Conservation (phyloP, 2,888 invertebrate species). For the Nebria salina region DNA sequence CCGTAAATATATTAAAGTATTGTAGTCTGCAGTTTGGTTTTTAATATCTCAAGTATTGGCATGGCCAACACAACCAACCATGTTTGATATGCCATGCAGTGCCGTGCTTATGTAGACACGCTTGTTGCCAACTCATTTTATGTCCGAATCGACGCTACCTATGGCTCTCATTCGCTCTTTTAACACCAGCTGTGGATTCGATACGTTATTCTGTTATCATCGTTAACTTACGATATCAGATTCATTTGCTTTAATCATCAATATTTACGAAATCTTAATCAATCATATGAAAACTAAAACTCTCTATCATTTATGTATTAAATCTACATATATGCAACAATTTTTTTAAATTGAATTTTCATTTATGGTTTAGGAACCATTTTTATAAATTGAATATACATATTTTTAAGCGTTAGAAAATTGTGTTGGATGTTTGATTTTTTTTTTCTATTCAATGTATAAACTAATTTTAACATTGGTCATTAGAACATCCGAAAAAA, state of each 20-base stretch:
- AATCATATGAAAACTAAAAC: no score
- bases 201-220: not conserved
- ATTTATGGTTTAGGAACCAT: not conserved
- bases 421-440: not conserved
- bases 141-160: conserved; percentile 21
- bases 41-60: conserved; percentile 55
- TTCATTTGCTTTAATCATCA: not conserved
- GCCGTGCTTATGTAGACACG: conserved; percentile 20
- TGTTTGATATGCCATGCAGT: not conserved
- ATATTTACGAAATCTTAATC: not conserved
- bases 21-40: conserved; percentile 54
- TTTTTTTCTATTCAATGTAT: not conserved
- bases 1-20: conserved; percentile 57
- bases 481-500: not conserved
- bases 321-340: no score
- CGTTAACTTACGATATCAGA: not conserved
- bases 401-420: not conserved
- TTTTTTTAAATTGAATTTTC: no score
- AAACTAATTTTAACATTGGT: not conserved
- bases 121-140: not conserved
- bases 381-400: not conserved
- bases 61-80: conserved; percentile 39
- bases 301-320: no score
- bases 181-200: conserved; percentile 24
- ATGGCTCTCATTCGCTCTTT: conserved; percentile 40